Evolutionary conservation across 2,888 invertebrate species (phyloP).

Genomic region (Caenorhabditis sp.): DNA sequence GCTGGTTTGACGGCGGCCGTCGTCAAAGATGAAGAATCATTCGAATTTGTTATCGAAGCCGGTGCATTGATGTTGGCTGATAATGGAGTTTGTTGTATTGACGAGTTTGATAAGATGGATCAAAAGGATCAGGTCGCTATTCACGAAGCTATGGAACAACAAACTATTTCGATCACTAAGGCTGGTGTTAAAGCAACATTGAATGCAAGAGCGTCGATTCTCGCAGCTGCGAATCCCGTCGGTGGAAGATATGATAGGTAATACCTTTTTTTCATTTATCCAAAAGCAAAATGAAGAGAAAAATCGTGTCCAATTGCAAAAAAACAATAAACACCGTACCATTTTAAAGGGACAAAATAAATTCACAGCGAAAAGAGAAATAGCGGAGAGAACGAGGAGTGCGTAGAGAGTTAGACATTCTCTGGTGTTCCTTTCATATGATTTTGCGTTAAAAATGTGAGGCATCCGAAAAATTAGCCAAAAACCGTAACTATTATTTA

Average conservation of each 20-base stretch:
- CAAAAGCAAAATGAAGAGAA: too few species aligned
- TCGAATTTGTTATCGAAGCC: slow-evolving; percentile 98
- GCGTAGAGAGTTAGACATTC: too few species aligned
- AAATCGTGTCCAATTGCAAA: too few species aligned
- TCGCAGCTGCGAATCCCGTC: slow-evolving; percentile 97
- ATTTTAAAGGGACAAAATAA: too few species aligned
- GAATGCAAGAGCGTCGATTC: slow-evolving; percentile 94
- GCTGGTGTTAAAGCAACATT: slow-evolving; percentile 81
- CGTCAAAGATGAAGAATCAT: slow-evolving; percentile 94
- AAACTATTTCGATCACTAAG: slow-evolving; percentile 97
- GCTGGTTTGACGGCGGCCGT: slow-evolving; percentile 99
- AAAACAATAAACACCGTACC: too few species aligned
- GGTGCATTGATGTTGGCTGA: slow-evolving; percentile 99
- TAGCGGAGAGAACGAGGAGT: too few species aligned
- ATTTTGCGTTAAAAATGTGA: too few species aligned
- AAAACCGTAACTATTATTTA: too few species aligned
- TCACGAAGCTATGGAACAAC: slow-evolving; percentile 99
- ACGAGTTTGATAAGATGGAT: slow-evolving; percentile 99
- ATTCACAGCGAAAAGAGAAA: too few species aligned
- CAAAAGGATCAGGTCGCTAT: slow-evolving; percentile 90
- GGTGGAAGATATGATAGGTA: slow-evolving; percentile 88
- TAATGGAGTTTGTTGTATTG: slow-evolving; percentile 80
- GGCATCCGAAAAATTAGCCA: too few species aligned
- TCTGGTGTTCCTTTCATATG: too few species aligned
- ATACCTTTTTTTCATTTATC: slow-evolving; percentile 60